Evolutionary conservation across 2,113 vertebrate species (phyloP).

Genomic region (Melanerpes formicivorus): DNA sequence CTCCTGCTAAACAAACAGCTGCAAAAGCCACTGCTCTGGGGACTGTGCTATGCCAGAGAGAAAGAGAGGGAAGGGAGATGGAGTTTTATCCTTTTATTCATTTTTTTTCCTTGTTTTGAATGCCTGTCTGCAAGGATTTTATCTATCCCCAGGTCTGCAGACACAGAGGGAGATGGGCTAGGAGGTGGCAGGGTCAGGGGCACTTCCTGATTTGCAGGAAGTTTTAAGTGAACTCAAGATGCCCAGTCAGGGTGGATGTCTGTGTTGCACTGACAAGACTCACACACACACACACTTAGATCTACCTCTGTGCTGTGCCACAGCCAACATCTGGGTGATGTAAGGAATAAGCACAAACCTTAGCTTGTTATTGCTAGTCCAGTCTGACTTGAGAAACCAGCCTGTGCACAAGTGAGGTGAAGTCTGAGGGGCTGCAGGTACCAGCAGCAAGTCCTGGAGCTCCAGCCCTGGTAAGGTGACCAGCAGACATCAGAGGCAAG

Average conservation of each 20-base stretch:
- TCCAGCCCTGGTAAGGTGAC: fast-evolving
- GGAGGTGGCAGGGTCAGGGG: neutral
- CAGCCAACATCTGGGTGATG: neutral
- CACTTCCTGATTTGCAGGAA: neutral
- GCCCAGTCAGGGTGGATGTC: neutral
- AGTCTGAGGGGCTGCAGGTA: neutral
- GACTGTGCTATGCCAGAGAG: neutral
- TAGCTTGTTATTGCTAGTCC: neutral
- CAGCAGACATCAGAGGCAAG: neutral
- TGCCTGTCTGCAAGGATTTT: neutral
- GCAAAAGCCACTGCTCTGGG: neutral
- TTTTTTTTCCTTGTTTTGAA: neutral
- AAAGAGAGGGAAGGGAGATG: neutral
- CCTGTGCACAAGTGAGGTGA: neutral
- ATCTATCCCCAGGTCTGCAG: neutral
- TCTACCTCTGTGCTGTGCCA: neutral
- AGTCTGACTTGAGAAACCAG: neutral
- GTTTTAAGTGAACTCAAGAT: neutral
- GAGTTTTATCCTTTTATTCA: neutral
- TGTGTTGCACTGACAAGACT: neutral
- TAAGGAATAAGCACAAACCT: neutral
- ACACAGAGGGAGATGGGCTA: fast-evolving
- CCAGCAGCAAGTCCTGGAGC: neutral
- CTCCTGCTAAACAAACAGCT: neutral
- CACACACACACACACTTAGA: fast-evolving